phyloP scores from a whole-genome alignment of 2,888 invertebrate genomes.

The Acanthosepion esculentum region DNA sequence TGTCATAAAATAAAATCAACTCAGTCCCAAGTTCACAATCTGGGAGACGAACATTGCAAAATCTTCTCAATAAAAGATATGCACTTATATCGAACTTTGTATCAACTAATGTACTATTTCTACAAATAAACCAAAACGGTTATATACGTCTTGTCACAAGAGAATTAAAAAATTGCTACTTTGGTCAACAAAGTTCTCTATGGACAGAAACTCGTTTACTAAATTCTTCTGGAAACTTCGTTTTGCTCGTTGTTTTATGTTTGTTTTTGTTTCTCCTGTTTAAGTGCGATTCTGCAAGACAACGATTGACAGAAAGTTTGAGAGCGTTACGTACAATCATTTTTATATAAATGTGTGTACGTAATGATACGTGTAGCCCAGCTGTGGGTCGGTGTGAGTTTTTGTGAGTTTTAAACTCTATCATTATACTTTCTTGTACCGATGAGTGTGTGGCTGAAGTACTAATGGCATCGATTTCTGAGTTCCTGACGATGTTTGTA shows the following conservation, averaged over 20 bases:
- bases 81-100: background rate
- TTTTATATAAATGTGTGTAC: background rate
- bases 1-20: too few species aligned
- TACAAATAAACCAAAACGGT: background rate
- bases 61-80: too few species aligned
- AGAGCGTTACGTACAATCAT: background rate
- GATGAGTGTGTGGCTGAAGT: background rate
- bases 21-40: too few species aligned
- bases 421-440: background rate
- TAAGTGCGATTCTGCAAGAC: background rate
- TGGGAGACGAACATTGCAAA: too few species aligned
- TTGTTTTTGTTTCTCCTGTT: background rate
- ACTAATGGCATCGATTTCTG: background rate
- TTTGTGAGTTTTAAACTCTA: conserved; percentile 18
- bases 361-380: background rate
- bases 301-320: too few species aligned
- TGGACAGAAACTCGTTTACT: background rate
- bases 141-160: background rate
- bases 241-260: background rate
- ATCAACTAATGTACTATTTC: background rate
- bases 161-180: background rate
- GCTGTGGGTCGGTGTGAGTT: background rate
- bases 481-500: background rate
- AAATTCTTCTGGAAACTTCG: background rate
- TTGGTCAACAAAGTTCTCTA: background rate